Evolutionary conservation across 2,113 vertebrate genomes (phyloP).

Genomic region (Saguinus midas): DNA sequence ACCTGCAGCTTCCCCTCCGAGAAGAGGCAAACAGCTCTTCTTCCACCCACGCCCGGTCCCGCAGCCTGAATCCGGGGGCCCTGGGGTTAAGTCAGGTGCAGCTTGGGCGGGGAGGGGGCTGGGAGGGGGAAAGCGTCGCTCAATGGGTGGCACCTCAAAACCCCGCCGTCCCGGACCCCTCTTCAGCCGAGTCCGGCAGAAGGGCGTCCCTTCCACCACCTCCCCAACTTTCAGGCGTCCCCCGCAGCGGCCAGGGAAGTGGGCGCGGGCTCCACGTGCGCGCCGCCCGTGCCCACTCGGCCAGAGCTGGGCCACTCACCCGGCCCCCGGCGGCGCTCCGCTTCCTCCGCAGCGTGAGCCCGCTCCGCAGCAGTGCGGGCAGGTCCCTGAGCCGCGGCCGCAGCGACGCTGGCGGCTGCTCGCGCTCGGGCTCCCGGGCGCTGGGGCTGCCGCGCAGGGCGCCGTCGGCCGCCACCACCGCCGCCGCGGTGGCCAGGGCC

Average conservation of each 20-base stretch:
- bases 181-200: neutral
- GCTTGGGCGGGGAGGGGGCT: neutral
- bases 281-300: neutral
- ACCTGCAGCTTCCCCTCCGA: conserved; percentile 58
- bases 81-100: conserved; percentile 25
- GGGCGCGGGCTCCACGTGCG: conserved; percentile 40
- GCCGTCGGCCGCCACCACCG: conserved; percentile 73
- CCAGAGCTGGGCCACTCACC: conserved; percentile 74
- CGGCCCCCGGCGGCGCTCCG: conserved; percentile 77
- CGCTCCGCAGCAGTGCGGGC: conserved; percentile 93
- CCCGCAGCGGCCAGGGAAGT: neutral
- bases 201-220: neutral
- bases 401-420: conserved; percentile 84
- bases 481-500: conserved; percentile 83
- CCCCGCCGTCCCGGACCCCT: neutral
- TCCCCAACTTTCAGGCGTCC: conserved; percentile 30
- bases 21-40: neutral
- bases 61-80: neutral
- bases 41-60: neutral
- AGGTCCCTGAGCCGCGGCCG: conserved; percentile 95
- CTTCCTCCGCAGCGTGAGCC: conserved; percentile 95
- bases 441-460: conserved; percentile 88
- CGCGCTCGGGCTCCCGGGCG: conserved; percentile 80
- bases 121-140: neutral
- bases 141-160: neutral